Percentiles rank a stretch among this genome's conserved stretches.
phyloP scores from a whole-genome alignment of 30 jellyfish, hydroid and myxozoan genomes.

The Turritopsis dohrnii region DNA sequence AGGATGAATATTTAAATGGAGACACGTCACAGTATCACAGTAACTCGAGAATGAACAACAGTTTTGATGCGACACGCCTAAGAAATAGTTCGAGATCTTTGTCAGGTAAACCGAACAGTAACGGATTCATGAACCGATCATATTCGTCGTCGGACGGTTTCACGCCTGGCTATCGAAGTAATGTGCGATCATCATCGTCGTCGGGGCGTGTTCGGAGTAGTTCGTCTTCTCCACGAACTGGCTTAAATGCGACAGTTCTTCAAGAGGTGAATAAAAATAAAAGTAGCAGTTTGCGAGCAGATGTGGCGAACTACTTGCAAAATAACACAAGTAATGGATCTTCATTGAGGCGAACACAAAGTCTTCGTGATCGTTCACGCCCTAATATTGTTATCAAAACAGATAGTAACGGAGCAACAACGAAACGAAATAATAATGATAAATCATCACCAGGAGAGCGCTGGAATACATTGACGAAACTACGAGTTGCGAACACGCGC shows the following conservation, averaged over 20 bases:
- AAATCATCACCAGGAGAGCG: not conserved
- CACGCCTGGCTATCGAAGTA: not conserved
- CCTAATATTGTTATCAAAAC: not conserved
- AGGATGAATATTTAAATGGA: not conserved
- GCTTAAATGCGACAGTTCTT: not conserved
- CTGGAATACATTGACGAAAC: not conserved
- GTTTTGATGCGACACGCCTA: not conserved
- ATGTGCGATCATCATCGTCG: not conserved
- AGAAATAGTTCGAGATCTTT: not conserved
- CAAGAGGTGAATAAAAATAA: not conserved
- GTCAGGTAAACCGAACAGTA: constrained; percentile 2
- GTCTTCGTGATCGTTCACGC: not conserved
- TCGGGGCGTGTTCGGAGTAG: not conserved
- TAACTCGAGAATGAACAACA: not conserved
- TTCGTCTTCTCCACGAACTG: not conserved
- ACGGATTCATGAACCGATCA: not conserved
- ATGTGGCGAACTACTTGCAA: not conserved
- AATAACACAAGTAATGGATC: not conserved
- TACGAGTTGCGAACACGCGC: constrained; percentile 6
- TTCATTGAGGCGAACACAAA: constrained; percentile 21
- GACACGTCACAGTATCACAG: not conserved
- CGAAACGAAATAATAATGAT: not conserved
- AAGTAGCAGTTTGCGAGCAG: not conserved
- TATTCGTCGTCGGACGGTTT: constrained; percentile 7
- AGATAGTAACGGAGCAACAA: not conserved